These are phyloP conservation scores for Diplodus puntazzo DNA, from an alignment of 2,797 vertebrate species.

Conservation along the genomic window DNA sequence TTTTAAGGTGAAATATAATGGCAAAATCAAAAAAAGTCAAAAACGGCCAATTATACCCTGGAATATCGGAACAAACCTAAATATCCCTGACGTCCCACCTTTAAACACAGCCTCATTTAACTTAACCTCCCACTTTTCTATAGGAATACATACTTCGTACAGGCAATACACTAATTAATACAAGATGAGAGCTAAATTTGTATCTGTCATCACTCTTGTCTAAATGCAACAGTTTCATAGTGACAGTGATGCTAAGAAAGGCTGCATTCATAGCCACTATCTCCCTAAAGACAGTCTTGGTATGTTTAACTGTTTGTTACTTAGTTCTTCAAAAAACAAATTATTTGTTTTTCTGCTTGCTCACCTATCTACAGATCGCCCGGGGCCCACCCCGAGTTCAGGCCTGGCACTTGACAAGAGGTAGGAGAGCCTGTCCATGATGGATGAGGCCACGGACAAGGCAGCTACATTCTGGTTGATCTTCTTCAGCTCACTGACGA, in stretches of 20 bases:
- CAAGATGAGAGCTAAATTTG: no score
- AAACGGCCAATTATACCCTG: no score
- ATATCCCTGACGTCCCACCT: no score
- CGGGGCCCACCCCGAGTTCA: constrained; percentile 97
- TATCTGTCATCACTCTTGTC: no score
- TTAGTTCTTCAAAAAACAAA: no score
- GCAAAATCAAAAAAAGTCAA: no score
- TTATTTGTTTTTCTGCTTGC: not conserved
- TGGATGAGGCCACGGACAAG: constrained; percentile 98
- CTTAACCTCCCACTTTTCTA: no score
- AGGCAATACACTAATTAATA: no score
- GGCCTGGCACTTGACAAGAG: constrained; percentile 97
- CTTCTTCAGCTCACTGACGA: constrained; percentile 99
- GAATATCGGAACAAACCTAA: no score
- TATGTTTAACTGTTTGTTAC: not conserved
- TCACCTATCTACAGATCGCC: constrained; percentile 98
- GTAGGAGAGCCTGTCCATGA: constrained; percentile 99
- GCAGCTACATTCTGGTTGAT: constrained; percentile 99
- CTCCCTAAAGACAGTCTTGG: not conserved
- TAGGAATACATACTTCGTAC: no score
- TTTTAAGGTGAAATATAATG: no score
- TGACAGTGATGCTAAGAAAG: not conserved
- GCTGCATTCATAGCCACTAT: not conserved
- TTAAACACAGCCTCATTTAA: no score
- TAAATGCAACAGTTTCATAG: not conserved